A percentile compares a stretch with the other conserved stretches of the same genome.
Evolutionary conservation across 2,797 vertebrate species (phyloP).

Genomic region (Poeciliopsis presidionis): DNA sequence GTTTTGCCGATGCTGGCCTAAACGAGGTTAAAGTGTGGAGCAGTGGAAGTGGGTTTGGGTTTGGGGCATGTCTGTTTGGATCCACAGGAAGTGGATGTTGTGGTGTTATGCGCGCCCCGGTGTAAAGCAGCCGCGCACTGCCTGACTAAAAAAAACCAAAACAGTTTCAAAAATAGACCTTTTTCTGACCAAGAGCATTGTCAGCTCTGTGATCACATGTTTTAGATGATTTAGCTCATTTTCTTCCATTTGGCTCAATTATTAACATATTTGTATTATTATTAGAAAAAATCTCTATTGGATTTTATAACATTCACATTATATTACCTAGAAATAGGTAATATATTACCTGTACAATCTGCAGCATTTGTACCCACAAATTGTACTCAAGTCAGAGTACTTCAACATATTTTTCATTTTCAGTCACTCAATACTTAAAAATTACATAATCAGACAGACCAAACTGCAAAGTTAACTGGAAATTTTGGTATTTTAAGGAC

Average conservation of each 20-base stretch:
- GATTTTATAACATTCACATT: not conserved
- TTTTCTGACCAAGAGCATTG: constrained; percentile 23
- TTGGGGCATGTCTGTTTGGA: constrained; percentile 47
- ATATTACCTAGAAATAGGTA: not conserved
- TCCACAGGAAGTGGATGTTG: constrained; percentile 46
- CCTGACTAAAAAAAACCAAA: constrained; percentile 23
- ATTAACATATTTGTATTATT: not conserved
- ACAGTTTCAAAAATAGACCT: constrained; percentile 27
- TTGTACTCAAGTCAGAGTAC: no score
- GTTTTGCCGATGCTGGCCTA: constrained; percentile 20
- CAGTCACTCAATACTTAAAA: no score
- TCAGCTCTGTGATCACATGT: constrained; percentile 15
- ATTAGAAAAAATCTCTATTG: not conserved
- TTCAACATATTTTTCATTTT: no score
- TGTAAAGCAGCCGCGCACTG: constrained; percentile 28
- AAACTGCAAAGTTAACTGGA: no score
- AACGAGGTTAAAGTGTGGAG: constrained; percentile 53
- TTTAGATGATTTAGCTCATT: not conserved
- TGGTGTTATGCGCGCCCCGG: constrained; percentile 29
- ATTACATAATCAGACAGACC: no score
- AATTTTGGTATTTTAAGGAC: no score
- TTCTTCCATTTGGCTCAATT: not conserved
- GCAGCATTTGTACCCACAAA: no score
- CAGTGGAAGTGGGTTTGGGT: constrained; percentile 6
- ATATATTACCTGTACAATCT: no score